phyloP scores from a whole-genome alignment of 2,797 vertebrate genomes.

The Anableps anableps region DNA sequence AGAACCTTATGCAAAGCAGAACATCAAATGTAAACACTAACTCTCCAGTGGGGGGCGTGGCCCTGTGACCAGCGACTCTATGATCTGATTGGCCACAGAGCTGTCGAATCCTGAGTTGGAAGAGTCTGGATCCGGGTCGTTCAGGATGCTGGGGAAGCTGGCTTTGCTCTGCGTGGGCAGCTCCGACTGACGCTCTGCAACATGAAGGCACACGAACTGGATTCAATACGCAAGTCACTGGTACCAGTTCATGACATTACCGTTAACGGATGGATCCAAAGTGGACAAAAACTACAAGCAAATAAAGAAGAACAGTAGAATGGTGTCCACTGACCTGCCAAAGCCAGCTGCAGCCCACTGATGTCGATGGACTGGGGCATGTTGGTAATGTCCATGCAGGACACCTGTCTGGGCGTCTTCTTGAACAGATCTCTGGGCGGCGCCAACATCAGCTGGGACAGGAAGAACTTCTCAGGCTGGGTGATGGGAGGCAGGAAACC shows the following conservation, averaged over 20 bases:
- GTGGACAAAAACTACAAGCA: neutral
- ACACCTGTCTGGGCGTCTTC: constrained; percentile 97
- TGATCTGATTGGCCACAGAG: constrained; percentile 97
- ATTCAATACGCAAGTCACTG: neutral
- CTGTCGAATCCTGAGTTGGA: constrained; percentile 98
- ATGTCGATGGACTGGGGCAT: constrained; percentile 95
- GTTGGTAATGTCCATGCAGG: constrained; percentile 91
- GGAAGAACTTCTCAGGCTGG: constrained; percentile 96
- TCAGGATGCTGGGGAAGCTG: constrained; percentile 96
- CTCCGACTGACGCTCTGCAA: constrained; percentile 95
- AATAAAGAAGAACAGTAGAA: neutral
- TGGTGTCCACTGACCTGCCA: constrained; percentile 84
- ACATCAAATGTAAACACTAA: constrained; percentile 70
- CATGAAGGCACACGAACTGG: constrained; percentile 15
- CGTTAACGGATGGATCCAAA: neutral
- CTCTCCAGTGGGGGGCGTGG: constrained; percentile 97
- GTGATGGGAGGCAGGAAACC: constrained; percentile 98
- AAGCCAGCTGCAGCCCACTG: constrained; percentile 93
- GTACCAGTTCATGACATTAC: neutral
- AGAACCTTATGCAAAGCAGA: neutral
- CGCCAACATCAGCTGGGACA: constrained; percentile 97
- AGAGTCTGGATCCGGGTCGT: constrained; percentile 96
- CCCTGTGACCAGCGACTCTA: constrained; percentile 95
- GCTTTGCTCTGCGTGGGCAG: constrained; percentile 98
- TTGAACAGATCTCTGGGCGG: constrained; percentile 97